phyloP scores from a whole-genome alignment of 2,888 invertebrate species.

The Ditula angustiorana region DNA sequence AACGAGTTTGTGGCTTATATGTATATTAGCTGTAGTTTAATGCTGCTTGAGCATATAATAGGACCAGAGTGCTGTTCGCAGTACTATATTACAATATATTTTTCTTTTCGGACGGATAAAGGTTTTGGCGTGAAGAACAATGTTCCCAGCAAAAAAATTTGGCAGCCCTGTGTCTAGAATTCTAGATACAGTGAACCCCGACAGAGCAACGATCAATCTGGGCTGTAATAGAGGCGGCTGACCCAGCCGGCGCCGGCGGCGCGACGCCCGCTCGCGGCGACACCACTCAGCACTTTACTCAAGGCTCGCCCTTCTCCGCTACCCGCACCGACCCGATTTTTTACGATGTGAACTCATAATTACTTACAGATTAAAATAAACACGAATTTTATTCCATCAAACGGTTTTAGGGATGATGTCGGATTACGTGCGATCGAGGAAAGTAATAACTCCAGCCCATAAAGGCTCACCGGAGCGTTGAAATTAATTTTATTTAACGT shows the following conservation, averaged over 20 bases:
- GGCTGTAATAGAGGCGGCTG: slow-evolving; percentile 75
- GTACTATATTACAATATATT: neutral
- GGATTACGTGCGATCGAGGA: slow-evolving; percentile 35
- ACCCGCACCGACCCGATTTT: slow-evolving; percentile 2
- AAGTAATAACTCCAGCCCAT: slow-evolving; percentile 38
- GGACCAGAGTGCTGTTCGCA: too few relatives aligned
- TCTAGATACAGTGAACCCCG: slow-evolving; percentile 60
- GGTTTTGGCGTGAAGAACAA: neutral
- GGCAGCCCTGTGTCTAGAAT: slow-evolving; percentile 44
- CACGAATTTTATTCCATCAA: slow-evolving; percentile 30
- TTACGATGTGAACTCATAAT: slow-evolving; percentile 4
- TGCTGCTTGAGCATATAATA: neutral
- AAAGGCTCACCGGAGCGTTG: slow-evolving; percentile 35
- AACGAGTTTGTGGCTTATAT: neutral
- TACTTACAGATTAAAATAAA: slow-evolving; percentile 27
- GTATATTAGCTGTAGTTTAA: neutral
- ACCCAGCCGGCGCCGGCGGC: slow-evolving; percentile 74
- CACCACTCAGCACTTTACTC: slow-evolving; percentile 47
- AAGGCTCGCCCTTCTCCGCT: slow-evolving; percentile 13
- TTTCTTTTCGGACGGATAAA: slow-evolving; percentile 4
- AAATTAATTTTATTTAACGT: slow-evolving; percentile 38
- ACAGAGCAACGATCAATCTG: slow-evolving; percentile 78
- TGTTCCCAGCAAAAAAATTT: slow-evolving; percentile 6
- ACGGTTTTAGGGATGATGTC: slow-evolving; percentile 27
- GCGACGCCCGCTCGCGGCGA: slow-evolving; percentile 26